Base-by-base conservation (phyloP, 2,113 vertebrate genomes). In the Nerophis lumbriciformis region DNA sequence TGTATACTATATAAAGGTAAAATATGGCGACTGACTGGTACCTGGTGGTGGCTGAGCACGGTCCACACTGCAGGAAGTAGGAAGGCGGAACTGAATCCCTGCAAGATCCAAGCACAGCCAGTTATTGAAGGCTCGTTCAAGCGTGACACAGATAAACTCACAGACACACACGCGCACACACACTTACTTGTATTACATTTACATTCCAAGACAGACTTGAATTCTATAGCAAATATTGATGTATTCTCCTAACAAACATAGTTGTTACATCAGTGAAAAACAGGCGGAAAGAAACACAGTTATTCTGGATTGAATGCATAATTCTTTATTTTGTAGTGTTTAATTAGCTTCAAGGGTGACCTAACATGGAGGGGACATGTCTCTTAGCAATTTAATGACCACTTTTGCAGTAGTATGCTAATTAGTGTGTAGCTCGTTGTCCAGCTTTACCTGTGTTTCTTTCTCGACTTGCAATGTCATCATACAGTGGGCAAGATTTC, bases 81-180 rank as follows among this genome's bases (percentile, higher is more conserved):
- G 90, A 75, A 92, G 88, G 77, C 90, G 90, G 82, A 92, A 92
- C 85, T 92, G 90, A 89, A 92, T 92, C 82, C 90, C 90, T 92
- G 85, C 58, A 87, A 89, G 75, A 69, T 86, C 79, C 65, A 88
- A 82, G 81, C 64, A 45, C 51, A 63, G 67, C 2, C 54, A 60
- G 78, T 91, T 86, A 91, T 69, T 59, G 53, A 59, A 36, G 48
- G 61, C 57, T 65, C 19, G 67, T 51, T 13, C 53, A 65, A 68
- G 68, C 48, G 77, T 50, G 5, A 12, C 45, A 66, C 38, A 63
- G 47, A 57, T 57, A 53, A n/a, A 42, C 15, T 62, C 50, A 59
- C 42, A 72, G 60, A 72, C 15, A 59, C 50, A 59, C 42, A 75
- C 61, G 71, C 15, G 59, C 53, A 53, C 50, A 59, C 42, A 75